These are phyloP conservation scores for Rhysida immarginata DNA, from an alignment of 1,140 invertebrate genomes.

Conservation along the genomic window DNA sequence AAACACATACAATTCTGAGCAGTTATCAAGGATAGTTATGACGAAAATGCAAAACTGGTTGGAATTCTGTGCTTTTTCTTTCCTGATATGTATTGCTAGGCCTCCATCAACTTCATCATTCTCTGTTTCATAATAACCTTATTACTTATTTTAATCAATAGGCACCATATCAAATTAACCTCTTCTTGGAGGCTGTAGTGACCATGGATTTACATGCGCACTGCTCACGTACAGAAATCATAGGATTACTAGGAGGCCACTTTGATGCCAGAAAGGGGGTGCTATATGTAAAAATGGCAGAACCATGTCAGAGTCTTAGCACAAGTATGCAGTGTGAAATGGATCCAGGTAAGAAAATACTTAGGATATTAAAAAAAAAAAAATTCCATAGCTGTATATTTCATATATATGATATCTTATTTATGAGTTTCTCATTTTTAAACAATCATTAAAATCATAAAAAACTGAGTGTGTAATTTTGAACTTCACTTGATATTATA, in stretches of 20 bases:
- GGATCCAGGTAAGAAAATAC: slow-evolving; percentile 42
- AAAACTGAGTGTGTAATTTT: too few relatives aligned
- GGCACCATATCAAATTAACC: too few relatives aligned
- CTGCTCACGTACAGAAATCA: slow-evolving; percentile 47
- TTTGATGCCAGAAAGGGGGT: slow-evolving; percentile 24
- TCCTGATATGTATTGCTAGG: too few relatives aligned
- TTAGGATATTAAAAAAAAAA: background rate
- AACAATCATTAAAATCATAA: too few relatives aligned
- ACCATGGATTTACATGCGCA: slow-evolving; percentile 53
- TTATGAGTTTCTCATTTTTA: background rate
- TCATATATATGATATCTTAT: background rate
- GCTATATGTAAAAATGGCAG: slow-evolving; percentile 35
- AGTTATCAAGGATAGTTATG: too few relatives aligned
- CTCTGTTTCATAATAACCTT: too few relatives aligned
- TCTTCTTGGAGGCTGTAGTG: slow-evolving; percentile 41
- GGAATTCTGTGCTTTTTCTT: too few relatives aligned
- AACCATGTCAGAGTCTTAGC: slow-evolving; percentile 40
- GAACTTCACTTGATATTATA: too few relatives aligned
- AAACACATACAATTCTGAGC: too few relatives aligned
- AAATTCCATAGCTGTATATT: background rate
- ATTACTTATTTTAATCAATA: too few relatives aligned
- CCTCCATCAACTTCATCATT: too few relatives aligned
- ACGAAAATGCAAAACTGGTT: too few relatives aligned
- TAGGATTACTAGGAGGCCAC: slow-evolving; percentile 49
- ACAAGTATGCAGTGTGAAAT: slow-evolving; percentile 55